Percentiles rank a stretch among this genome's conserved stretches.
phyloP scores from a whole-genome alignment of 2,797 vertebrate genomes.

The Novumbra hubbsi region DNA sequence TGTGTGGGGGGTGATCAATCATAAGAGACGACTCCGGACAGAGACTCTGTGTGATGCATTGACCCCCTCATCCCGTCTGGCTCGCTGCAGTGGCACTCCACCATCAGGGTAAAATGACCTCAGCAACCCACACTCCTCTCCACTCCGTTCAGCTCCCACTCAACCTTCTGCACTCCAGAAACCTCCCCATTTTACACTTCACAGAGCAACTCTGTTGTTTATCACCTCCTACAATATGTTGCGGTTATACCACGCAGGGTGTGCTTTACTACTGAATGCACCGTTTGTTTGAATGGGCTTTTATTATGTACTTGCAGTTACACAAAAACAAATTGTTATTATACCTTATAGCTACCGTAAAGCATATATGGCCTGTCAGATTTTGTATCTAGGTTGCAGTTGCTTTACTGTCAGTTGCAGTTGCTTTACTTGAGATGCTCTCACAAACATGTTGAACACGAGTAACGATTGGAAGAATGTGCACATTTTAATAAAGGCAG shows the following conservation, averaged over 20 bases:
- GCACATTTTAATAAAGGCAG: no score
- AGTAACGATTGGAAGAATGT: not conserved
- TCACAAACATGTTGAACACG: no score
- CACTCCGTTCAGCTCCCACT: not conserved
- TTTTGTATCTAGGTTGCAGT: conserved; percentile 31
- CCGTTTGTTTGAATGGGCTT: conserved; percentile 29
- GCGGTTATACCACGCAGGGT: conserved; percentile 35
- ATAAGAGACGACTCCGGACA: conserved; percentile 50
- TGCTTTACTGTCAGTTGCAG: conserved; percentile 36
- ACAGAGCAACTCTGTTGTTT: conserved; percentile 3
- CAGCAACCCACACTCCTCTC: conserved; percentile 38
- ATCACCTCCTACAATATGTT: not conserved
- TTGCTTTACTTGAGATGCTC: conserved; percentile 38
- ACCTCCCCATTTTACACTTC: conserved; percentile 7
- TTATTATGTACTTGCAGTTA: conserved; percentile 30
- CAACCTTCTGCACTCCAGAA: not conserved
- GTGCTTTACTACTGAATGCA: conserved; percentile 25
- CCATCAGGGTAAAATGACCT: conserved; percentile 64
- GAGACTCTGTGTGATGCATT: conserved; percentile 63
- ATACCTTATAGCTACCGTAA: not conserved
- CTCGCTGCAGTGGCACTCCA: conserved; percentile 36
- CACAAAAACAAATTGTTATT: conserved; percentile 16
- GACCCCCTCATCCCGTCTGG: conserved; percentile 38
- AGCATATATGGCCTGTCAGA: conserved; percentile 30
- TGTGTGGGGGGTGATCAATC: conserved; percentile 66